These are phyloP conservation scores for Silurus lanzhouensis DNA, from an alignment of 2,797 vertebrate species.

Conservation along the genomic window DNA sequence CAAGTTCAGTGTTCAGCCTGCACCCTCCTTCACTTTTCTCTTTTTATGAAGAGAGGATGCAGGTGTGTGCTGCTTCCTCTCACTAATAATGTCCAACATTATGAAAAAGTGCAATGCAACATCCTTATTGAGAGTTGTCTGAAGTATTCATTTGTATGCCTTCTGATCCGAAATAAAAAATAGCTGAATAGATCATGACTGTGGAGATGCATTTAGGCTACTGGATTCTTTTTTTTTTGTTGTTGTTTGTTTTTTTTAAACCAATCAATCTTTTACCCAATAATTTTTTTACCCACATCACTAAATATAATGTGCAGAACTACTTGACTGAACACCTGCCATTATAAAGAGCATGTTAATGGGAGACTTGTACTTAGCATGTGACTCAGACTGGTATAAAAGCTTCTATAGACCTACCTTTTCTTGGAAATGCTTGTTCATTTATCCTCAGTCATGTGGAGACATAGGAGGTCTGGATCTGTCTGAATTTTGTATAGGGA, in stretches of 20 bases:
- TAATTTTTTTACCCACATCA: not conserved
- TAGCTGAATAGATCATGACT: not conserved
- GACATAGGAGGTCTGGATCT: not conserved
- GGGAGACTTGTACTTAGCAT: conserved; percentile 6
- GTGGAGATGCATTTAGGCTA: conserved; percentile 14
- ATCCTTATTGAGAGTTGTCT: conserved; percentile 5
- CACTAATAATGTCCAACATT: conserved; percentile 16
- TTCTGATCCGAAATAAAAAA: not conserved
- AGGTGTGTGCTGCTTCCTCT: conserved; percentile 43
- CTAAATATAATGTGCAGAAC: conserved; percentile 23
- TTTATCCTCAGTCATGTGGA: not conserved
- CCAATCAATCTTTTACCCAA: not conserved
- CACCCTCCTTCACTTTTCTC: conserved; percentile 28
- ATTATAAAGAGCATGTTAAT: conserved; percentile 15
- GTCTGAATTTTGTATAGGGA: not conserved
- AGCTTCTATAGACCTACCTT: not conserved
- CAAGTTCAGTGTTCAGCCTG: conserved; percentile 23
- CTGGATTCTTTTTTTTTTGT: not conserved
- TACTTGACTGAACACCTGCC: conserved; percentile 25
- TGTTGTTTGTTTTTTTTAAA: not conserved
- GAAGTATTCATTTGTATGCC: conserved; percentile 21
- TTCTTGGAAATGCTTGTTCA: conserved; percentile 6
- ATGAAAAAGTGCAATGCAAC: not conserved
- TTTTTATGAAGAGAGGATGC: conserved; percentile 39
- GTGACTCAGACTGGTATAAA: conserved; percentile 4